A percentile compares a stretch with the other conserved stretches of the same genome.
phyloP scores from a whole-genome alignment of 2,888 invertebrate species.

The Luperina testacea region DNA sequence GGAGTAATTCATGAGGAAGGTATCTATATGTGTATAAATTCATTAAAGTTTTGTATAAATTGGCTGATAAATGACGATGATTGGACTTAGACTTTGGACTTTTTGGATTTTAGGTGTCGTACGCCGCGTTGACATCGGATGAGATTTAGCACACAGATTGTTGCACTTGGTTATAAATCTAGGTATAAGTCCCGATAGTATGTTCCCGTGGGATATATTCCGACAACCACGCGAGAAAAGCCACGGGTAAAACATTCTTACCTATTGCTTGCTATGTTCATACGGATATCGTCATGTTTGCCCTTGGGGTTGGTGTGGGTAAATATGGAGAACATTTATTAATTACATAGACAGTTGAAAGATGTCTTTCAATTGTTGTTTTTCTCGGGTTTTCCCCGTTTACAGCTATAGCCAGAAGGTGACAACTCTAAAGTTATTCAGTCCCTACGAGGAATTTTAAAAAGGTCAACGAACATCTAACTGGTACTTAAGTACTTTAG shows the following conservation, averaged over 20 bases:
- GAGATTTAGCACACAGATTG: no score
- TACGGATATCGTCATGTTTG: conserved; percentile 13
- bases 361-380: background rate
- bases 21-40: no score
- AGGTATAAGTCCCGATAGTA: no score
- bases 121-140: no score
- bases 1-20: no score
- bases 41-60: no score
- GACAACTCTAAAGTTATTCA: background rate
- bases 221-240: no score
- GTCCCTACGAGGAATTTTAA: conserved; percentile 1
- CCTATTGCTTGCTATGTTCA: background rate
- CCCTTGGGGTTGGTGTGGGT: conserved; percentile 12
- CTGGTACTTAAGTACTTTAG: background rate
- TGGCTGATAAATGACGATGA: no score
- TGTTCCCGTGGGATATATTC: no score
- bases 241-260: background rate
- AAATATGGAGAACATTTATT: conserved; percentile 4
- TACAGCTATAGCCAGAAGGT: background rate
- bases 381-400: conserved; percentile 19
- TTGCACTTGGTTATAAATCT: no score
- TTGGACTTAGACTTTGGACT: no score
- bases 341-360: background rate
- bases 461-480: conserved; percentile 29
- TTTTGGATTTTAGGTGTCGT: no score